phyloP scores from a whole-genome alignment of 2,113 vertebrate genomes.

The Otis tarda region DNA sequence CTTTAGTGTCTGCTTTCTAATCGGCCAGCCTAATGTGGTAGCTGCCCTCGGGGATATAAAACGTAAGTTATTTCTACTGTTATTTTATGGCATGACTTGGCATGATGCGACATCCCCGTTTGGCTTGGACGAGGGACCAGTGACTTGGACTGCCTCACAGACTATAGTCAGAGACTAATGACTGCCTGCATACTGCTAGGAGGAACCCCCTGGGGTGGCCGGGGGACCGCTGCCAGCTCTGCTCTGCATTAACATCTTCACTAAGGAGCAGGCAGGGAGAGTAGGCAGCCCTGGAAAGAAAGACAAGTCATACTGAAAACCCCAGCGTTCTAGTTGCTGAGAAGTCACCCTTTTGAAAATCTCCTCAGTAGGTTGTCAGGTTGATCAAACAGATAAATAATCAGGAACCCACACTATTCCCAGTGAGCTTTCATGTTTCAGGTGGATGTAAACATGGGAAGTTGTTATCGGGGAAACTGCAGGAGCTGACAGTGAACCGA shows the following conservation, averaged over 20 bases:
- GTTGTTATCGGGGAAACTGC: neutral
- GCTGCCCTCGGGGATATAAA: conserved; percentile 15
- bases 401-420: neutral
- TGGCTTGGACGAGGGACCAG: conserved; percentile 12
- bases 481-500: neutral
- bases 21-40: neutral
- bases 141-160: conserved; percentile 42
- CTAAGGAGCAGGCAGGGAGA: conserved; percentile 24
- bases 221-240: conserved; percentile 31
- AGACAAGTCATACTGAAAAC: neutral
- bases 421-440: neutral
- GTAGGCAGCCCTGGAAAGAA: neutral
- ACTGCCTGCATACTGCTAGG: conserved; percentile 50
- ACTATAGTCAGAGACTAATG: conserved; percentile 42
- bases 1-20: neutral
- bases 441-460: neutral
- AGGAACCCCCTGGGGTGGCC: conserved; percentile 48
- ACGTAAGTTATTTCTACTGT: neutral
- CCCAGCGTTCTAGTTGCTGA: neutral
- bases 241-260: conserved; percentile 58
- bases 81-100: conserved; percentile 52
- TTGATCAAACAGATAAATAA: neutral
- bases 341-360: neutral
- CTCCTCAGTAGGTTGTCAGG: neutral
- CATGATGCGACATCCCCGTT: conserved; percentile 7